These are phyloP conservation scores for Spheniscus humboldti DNA, from an alignment of 2,797 vertebrate species.

Conservation along the genomic window DNA sequence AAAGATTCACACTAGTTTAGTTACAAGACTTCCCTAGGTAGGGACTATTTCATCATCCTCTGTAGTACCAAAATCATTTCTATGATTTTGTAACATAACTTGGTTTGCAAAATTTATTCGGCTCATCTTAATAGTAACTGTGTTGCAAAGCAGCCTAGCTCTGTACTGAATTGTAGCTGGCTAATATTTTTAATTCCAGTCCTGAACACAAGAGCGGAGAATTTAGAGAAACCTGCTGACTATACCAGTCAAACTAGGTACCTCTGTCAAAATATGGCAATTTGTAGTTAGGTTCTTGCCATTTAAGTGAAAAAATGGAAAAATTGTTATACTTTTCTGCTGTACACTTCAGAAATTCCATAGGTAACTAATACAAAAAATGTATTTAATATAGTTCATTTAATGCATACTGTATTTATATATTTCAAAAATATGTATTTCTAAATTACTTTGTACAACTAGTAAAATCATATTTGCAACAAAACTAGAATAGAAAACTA, in stretches of 20 bases:
- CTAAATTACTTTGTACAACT: neutral
- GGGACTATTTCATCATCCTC: neutral
- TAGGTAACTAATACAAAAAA: neutral
- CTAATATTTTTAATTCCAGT: neutral
- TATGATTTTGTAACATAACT: neutral
- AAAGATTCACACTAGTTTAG: neutral
- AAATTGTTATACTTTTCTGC: neutral
- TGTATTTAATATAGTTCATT: accelerated
- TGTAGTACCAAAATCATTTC: neutral
- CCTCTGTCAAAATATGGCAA: accelerated
- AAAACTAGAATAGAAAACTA: neutral
- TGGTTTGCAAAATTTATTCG: neutral
- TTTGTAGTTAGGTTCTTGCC: neutral
- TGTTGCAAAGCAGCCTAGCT: neutral
- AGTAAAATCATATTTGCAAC: no score
- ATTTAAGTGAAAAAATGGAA: neutral
- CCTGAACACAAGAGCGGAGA: neutral
- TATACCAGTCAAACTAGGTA: no score
- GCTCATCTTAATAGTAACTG: neutral
- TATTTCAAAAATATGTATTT: neutral
- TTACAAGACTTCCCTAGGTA: neutral
- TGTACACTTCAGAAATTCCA: neutral
- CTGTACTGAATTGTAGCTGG: no score
- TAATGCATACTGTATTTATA: neutral
- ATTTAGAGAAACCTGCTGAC: neutral